These are phyloP conservation scores for Eciton burchellii DNA, from an alignment of 1,140 invertebrate genomes.

Conservation along the genomic window DNA sequence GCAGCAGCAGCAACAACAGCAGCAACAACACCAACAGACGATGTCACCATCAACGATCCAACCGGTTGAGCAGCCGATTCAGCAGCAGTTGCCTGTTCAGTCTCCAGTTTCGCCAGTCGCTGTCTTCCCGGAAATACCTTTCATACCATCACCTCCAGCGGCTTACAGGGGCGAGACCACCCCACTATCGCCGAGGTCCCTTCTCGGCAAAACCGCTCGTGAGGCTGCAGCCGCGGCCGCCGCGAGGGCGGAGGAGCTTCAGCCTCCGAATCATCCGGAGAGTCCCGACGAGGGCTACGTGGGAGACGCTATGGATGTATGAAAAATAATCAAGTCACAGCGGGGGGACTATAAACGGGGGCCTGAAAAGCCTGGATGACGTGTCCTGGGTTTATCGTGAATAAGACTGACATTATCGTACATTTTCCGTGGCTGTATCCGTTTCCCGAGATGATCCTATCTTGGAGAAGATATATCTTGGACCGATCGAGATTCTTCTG, in stretches of 20 bases:
- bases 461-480: not conserved
- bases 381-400: not conserved
- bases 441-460: not conserved
- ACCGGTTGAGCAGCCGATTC: conserved; percentile 78
- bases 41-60: conserved; percentile 47
- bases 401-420: conserved; percentile 11
- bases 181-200: conserved; percentile 78
- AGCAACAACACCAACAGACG: not conserved
- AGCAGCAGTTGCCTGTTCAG: conserved; percentile 79
- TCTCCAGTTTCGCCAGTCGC: conserved; percentile 78
- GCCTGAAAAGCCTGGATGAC: not conserved
- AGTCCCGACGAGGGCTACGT: conserved; percentile 95
- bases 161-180: conserved; percentile 80
- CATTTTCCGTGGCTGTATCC: not conserved
- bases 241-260: conserved; percentile 70
- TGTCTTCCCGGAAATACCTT: conserved; percentile 86
- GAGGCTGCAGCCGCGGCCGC: conserved; percentile 77
- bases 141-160: conserved; percentile 90
- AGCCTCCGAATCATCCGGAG: conserved; percentile 88
- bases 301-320: conserved; percentile 89
- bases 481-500: not conserved
- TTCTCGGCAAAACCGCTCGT: conserved; percentile 78
- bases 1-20: conserved; percentile 77
- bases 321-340: conserved; percentile 63
- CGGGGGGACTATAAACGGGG: not conserved